phyloP scores from a whole-genome alignment of 2,113 vertebrate genomes.

The Brachyhypopomus occidentalis region DNA sequence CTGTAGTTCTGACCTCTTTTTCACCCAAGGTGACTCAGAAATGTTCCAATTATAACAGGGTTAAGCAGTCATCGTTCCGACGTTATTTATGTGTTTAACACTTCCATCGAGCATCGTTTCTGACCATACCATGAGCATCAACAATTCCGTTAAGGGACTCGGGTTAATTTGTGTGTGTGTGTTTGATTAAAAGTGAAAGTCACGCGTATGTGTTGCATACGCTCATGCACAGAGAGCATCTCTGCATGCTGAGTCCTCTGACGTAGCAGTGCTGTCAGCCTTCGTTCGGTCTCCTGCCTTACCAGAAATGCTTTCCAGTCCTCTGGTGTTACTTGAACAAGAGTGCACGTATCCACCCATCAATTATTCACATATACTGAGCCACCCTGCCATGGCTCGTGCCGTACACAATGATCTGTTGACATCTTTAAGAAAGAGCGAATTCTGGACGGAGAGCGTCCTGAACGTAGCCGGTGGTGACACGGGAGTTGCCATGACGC shows the following conservation, averaged over 20 bases:
- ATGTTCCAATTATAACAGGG: constrained; percentile 24
- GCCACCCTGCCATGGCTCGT: constrained; percentile 10
- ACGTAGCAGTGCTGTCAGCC: neutral
- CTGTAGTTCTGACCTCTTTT: constrained; percentile 8
- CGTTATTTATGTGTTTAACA: constrained; percentile 18
- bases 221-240: neutral
- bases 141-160: neutral
- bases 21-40: neutral
- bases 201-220: neutral
- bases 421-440: neutral
- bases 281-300: neutral
- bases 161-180: neutral
- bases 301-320: neutral
- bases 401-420: neutral
- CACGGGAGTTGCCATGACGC: neutral
- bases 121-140: neutral
- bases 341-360: neutral
- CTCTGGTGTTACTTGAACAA: neutral
- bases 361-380: constrained; percentile 33
- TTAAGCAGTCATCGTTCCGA: neutral
- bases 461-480: neutral
- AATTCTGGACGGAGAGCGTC: neutral
- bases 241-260: neutral
- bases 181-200: neutral
- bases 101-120: neutral